Conservation (phyloP, 2,113 vertebrate species). For the Grus americana region DNA sequence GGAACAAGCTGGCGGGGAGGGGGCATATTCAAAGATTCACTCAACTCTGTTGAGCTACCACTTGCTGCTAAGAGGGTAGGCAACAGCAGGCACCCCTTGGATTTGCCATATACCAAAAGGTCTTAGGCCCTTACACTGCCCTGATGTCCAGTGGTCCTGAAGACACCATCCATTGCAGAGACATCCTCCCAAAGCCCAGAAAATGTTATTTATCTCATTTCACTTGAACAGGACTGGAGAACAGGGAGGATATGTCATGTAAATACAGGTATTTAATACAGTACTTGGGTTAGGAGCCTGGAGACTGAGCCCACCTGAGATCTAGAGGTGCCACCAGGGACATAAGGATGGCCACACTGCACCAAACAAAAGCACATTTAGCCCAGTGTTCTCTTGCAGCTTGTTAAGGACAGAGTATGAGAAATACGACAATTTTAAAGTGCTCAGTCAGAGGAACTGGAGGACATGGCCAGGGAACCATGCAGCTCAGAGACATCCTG, state of each 20-base stretch:
- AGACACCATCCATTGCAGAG: background rate
- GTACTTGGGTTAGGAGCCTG: background rate
- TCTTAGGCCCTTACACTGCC: background rate
- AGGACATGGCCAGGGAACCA: background rate
- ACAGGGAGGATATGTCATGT: background rate
- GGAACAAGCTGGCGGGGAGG: background rate
- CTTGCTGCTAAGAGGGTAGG: background rate
- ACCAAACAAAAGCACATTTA: background rate
- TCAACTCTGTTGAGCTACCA: background rate
- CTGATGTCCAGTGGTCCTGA: background rate
- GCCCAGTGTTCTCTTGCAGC: background rate
- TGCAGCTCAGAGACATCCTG: background rate
- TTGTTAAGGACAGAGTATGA: background rate
- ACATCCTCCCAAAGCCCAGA: background rate
- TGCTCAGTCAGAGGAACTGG: background rate
- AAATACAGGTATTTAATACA: background rate
- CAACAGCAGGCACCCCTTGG: background rate
- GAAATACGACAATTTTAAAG: background rate
- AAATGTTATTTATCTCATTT: background rate
- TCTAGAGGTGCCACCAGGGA: background rate
- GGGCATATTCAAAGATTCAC: background rate
- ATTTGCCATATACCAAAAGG: background rate
- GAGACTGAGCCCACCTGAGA: background rate
- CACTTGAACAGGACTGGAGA: background rate
- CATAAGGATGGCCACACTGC: background rate